Evolutionary conservation across 2,797 vertebrate genomes (phyloP), one percentile per base, ranked within the genome.

Genomic region (Pteropus rufus): DNA sequence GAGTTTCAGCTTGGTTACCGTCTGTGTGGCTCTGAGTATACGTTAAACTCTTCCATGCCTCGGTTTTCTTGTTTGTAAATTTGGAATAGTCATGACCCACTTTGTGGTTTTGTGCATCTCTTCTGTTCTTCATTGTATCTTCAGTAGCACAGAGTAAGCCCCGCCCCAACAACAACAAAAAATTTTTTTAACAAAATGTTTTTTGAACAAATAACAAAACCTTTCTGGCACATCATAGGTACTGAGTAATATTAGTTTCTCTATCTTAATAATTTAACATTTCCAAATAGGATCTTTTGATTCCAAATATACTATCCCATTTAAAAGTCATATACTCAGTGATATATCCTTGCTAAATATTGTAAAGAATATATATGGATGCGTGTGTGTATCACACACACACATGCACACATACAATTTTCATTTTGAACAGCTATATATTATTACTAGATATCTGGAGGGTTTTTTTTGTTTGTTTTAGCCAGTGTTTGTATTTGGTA

Each of bases 221-320:
- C n/a, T 75, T 73, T 23, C 24, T 44, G 21, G 89, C 3, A 58
- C 2, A 84, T 80, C 7, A 49, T 14, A 79, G 31, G 7, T 84
- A 69, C 3, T 65, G 11, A n/a, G 10, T 69, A 92, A 89, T 72
- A 85, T n/a, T 77, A n/a, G 39, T 77, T 77, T 52, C 64, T 77
- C 16, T 79, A 34, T 65, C 46, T 89, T 81, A 76, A 75, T 58
- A 72, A 79, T 73, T 73, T 49, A 89, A 36, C 5, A 87, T 62
- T n/a, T 79, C 46, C 41, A 56, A 12, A 10, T 60, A 83, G 21
- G 7, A 39, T 58, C 10, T 73, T 83, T 94, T 54, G 24, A 77
- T 67, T 86, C 1, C 3, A 86, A 94, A 92, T 82, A 85, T 44
- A 56, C 1, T 1, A 41, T 60, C 54, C 46, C 31, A 77, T 56